A percentile compares a stretch with the other conserved stretches of the same genome.
Conservation (phyloP, 2,888 invertebrate species). For the Branchellion lobata region DNA sequence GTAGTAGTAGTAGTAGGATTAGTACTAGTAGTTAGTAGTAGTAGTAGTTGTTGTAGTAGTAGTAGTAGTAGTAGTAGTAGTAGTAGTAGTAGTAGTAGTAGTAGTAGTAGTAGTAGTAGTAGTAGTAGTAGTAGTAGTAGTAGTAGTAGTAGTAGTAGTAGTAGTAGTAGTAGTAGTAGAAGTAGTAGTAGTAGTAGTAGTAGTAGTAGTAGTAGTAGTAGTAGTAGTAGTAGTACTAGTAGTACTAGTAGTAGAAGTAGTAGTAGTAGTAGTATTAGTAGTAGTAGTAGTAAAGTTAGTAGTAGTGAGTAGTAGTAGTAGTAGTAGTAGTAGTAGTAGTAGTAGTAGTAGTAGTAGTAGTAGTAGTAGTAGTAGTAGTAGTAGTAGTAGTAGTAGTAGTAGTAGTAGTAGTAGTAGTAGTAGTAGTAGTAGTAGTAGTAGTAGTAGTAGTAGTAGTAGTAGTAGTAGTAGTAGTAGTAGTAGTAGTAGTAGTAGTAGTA, state of each 20-base stretch:
- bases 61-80: slow-evolving; percentile 44
- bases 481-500: slow-evolving; percentile 38
- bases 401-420: slow-evolving; percentile 41
- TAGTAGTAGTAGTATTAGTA: too few species aligned
- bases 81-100: slow-evolving; percentile 45
- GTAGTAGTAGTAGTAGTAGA: slow-evolving; percentile 38
- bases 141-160: slow-evolving; percentile 40
- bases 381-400: slow-evolving; percentile 11
- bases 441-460: slow-evolving; percentile 36
- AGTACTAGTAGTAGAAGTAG: slow-evolving; percentile 33
- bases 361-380: not conserved
- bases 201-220: slow-evolving; percentile 15
- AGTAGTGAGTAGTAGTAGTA: slow-evolving; percentile 36
- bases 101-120: slow-evolving; percentile 44
- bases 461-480: slow-evolving; percentile 35
- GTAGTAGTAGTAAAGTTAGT: too few species aligned
- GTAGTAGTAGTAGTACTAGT: slow-evolving; percentile 40
- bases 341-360: slow-evolving; percentile 39
- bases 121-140: slow-evolving; percentile 7
- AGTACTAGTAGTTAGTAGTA: too few species aligned
- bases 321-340: slow-evolving; percentile 41
- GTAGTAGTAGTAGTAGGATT: too few species aligned
- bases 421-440: slow-evolving; percentile 40
- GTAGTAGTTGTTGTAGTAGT: slow-evolving; percentile 43
- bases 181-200: slow-evolving; percentile 35